Conservation (phyloP, 1,140 invertebrate genomes). For the Chymomyza costata region DNA sequence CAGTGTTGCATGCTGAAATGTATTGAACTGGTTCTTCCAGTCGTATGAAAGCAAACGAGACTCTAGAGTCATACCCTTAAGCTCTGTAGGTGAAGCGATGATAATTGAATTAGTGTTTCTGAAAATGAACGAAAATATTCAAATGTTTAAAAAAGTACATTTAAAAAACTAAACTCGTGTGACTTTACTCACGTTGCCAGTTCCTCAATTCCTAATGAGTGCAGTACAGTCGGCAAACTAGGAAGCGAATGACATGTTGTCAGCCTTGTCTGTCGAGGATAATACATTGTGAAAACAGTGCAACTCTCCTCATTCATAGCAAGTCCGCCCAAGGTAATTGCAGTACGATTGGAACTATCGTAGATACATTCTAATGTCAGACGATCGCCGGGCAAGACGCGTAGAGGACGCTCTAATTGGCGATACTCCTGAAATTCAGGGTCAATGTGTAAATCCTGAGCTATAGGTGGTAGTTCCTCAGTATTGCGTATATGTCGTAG, state of each 20-base stretch:
- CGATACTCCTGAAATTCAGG: constrained; percentile 80
- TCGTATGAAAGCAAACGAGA: constrained; percentile 80
- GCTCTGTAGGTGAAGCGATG: constrained; percentile 78
- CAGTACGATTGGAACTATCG: constrained; percentile 78
- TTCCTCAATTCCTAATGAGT: constrained; percentile 80
- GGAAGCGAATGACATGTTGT: constrained; percentile 81
- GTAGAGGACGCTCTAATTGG: constrained; percentile 76
- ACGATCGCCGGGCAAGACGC: constrained; percentile 80
- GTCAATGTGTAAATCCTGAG: constrained; percentile 79
- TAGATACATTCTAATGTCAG: constrained; percentile 82
- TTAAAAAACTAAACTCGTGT: background rate
- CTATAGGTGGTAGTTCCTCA: constrained; percentile 79
- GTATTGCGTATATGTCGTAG: constrained; percentile 77
- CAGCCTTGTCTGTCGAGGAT: constrained; percentile 79
- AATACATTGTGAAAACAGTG: constrained; percentile 81
- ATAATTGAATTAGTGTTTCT: constrained; percentile 79
- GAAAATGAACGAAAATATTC: background rate
- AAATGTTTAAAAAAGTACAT: background rate
- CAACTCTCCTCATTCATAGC: constrained; percentile 82
- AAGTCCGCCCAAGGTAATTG: constrained; percentile 80
- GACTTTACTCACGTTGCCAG: constrained; percentile 78
- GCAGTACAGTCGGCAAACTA: constrained; percentile 80
- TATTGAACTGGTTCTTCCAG: constrained; percentile 80
- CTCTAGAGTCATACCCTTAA: constrained; percentile 80
- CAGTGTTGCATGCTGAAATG: constrained; percentile 79